Evolutionary conservation across 2,797 vertebrate species (phyloP).

Genomic region (Morelia viridis): DNA sequence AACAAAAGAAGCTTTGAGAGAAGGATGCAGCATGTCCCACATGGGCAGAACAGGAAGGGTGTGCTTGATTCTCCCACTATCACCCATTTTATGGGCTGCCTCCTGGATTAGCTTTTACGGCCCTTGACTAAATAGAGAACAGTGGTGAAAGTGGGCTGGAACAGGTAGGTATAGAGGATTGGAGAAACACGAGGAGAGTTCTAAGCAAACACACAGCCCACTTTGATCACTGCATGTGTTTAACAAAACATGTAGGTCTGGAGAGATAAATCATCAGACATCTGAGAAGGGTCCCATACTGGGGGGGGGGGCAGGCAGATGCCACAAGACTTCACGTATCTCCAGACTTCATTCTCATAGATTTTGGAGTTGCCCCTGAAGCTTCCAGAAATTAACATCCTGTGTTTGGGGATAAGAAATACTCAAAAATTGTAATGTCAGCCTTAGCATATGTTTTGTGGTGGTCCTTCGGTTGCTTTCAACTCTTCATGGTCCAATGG

Average conservation of each 20-base stretch:
- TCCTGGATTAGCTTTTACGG: constrained; percentile 54
- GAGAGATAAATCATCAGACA: too few species aligned
- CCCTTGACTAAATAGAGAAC: constrained; percentile 41
- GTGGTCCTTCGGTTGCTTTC: neutral
- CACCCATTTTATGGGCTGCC: constrained; percentile 60
- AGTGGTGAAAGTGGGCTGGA: constrained; percentile 5
- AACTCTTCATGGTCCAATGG: neutral
- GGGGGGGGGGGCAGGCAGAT: neutral
- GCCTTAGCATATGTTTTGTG: neutral
- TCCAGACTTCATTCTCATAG: neutral
- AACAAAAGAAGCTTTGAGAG: constrained; percentile 78
- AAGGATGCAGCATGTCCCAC: neutral
- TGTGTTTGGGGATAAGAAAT: neutral
- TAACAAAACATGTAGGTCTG: neutral
- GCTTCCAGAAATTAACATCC: neutral
- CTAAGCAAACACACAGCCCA: neutral
- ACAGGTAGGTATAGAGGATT: constrained; percentile 12
- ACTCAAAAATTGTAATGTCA: neutral
- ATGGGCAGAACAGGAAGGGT: neutral
- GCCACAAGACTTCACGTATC: neutral
- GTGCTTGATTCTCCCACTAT: constrained; percentile 62
- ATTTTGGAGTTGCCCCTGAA: neutral
- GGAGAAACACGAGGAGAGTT: constrained; percentile 9
- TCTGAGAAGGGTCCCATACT: neutral
- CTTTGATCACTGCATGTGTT: neutral